Conservation (phyloP, 1,140 invertebrate species). For the Temnothorax longispinosus region DNA sequence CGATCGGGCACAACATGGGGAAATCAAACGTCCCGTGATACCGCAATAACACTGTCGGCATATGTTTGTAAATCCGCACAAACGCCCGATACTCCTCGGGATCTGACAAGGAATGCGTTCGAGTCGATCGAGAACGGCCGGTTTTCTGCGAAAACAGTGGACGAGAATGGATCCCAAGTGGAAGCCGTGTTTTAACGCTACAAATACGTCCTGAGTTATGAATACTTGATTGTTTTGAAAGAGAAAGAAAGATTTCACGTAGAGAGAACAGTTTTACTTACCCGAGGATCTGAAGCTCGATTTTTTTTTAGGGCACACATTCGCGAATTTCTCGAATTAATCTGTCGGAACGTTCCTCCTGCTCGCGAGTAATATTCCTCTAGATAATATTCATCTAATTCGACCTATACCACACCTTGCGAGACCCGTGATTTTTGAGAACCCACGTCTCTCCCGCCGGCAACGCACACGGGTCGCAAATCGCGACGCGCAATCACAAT, state of each 20-base stretch:
- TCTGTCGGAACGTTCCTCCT: background rate
- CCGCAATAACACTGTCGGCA: conserved; percentile 35
- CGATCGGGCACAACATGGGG: background rate
- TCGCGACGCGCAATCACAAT: conserved; percentile 28
- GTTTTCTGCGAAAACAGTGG: background rate
- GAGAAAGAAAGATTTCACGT: background rate
- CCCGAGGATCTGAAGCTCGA: background rate
- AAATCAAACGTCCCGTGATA: conserved; percentile 35
- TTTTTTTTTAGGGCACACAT: too few relatives aligned
- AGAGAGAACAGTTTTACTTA: background rate
- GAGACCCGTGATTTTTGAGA: background rate
- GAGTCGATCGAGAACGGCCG: conserved; percentile 4
- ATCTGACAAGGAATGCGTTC: conserved; percentile 10
- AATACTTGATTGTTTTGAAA: background rate
- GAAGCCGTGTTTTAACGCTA: background rate
- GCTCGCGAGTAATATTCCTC: background rate
- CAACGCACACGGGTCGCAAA: background rate
- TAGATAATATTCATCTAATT: background rate
- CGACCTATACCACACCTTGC: background rate
- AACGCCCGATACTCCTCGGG: background rate
- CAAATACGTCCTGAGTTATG: background rate
- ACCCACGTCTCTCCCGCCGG: background rate
- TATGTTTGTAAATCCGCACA: conserved; percentile 38
- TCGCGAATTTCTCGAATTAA: background rate
- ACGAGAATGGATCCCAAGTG: background rate